phyloP scores from a whole-genome alignment of 2,888 invertebrate genomes.

The Mesorhabditis sp. region DNA sequence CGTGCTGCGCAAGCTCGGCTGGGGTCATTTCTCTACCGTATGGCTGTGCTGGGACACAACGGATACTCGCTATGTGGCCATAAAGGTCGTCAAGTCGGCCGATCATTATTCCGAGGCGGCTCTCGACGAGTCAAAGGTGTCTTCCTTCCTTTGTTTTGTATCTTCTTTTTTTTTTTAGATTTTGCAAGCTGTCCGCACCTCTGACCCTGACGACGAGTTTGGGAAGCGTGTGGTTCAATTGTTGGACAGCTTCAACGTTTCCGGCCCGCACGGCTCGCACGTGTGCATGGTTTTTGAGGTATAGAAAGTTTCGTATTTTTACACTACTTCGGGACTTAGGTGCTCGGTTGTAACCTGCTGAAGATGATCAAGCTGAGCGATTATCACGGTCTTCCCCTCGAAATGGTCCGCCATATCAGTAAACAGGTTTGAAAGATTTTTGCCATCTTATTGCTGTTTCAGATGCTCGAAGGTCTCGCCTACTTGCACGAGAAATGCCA shows the following conservation, averaged over 20 bases:
- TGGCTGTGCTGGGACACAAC: slow-evolving; percentile 95
- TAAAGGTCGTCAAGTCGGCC: slow-evolving; percentile 98
- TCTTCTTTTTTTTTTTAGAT: slow-evolving; percentile 27
- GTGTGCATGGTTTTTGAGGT: slow-evolving; percentile 60
- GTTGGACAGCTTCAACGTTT: slow-evolving; percentile 95
- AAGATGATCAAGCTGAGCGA: slow-evolving; percentile 96
- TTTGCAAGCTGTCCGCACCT: slow-evolving; percentile 71
- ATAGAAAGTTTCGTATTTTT: slow-evolving; percentile 4
- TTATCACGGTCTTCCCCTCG: slow-evolving; percentile 91
- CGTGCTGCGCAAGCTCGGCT: slow-evolving; percentile 90
- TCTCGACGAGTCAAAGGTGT: slow-evolving; percentile 92
- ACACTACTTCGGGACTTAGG: slow-evolving; percentile 77
- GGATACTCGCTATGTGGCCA: slow-evolving; percentile 77
- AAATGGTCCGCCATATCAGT: slow-evolving; percentile 91
- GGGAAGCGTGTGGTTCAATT: slow-evolving; percentile 94
- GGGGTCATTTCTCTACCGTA: slow-evolving; percentile 99
- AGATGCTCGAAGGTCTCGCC: slow-evolving; percentile 70
- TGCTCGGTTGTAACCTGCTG: slow-evolving; percentile 92
- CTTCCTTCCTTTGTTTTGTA: background rate
- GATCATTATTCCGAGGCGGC: slow-evolving; percentile 98
- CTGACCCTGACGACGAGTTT: slow-evolving; percentile 76
- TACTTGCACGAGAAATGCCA: slow-evolving; percentile 96
- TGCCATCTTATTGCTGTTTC: slow-evolving; percentile 11
- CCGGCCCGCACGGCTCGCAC: slow-evolving; percentile 91
- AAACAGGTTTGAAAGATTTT: slow-evolving; percentile 70